A percentile compares a stretch with the other conserved stretches of the same genome.
Evolutionary conservation across 2,797 vertebrate genomes (phyloP).

Genomic region (Intellagama lesueurii): DNA sequence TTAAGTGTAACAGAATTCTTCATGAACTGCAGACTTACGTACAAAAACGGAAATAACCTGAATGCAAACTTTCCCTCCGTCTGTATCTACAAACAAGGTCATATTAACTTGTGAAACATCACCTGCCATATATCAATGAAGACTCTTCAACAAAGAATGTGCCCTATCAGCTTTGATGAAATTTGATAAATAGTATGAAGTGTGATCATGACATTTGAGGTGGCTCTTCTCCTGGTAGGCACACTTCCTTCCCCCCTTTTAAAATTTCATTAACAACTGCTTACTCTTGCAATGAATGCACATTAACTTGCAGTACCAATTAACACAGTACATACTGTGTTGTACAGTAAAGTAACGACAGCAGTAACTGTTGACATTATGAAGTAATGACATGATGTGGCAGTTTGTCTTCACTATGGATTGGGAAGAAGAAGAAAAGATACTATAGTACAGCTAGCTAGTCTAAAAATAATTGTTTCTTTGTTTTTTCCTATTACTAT

Average conservation of each 20-base stretch:
- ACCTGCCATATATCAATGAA: background rate
- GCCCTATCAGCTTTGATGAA: background rate
- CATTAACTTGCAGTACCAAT: no score
- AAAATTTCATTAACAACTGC: background rate
- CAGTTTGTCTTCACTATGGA: background rate
- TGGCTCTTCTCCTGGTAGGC: background rate
- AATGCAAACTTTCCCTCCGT: background rate
- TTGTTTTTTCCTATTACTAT: no score
- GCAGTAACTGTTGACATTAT: background rate
- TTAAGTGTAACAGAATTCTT: background rate
- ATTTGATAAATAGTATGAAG: background rate
- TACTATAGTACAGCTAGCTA: background rate
- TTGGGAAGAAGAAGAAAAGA: background rate
- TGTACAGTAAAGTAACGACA: background rate
- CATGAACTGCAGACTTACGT: background rate
- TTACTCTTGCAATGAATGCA: background rate
- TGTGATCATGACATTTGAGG: background rate
- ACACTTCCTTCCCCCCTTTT: background rate
- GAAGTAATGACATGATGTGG: background rate
- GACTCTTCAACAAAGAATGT: background rate
- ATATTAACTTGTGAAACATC: background rate
- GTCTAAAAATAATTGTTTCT: background rate
- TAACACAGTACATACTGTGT: background rate
- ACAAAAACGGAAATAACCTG: background rate
- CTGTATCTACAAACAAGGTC: background rate